Conservation (phyloP, 2,797 vertebrate species). For the Pseudochirops cupreus region DNA sequence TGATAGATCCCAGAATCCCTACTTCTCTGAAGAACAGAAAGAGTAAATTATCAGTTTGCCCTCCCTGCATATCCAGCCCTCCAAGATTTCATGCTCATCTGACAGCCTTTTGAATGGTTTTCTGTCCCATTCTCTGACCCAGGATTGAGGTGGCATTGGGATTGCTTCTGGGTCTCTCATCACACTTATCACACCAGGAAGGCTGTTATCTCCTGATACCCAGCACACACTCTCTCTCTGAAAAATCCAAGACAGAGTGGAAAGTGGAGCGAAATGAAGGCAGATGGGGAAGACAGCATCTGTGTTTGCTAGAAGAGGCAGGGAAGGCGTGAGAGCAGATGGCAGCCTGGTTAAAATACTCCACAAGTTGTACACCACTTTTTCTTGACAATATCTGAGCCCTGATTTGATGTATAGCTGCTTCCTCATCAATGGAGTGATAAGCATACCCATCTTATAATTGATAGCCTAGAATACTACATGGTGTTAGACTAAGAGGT, state of each 20-base stretch:
- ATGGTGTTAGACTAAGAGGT: not conserved
- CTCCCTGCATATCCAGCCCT: not conserved
- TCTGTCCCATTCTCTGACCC: not conserved
- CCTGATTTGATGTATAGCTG: not conserved
- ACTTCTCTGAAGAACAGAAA: not conserved
- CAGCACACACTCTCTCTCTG: not conserved
- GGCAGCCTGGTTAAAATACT: not conserved
- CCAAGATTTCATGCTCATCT: not conserved
- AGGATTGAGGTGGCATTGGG: not conserved
- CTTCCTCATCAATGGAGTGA: not conserved
- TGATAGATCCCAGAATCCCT: not conserved
- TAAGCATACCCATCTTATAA: not conserved
- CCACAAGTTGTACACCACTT: not conserved
- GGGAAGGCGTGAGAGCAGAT: slow-evolving; percentile 13
- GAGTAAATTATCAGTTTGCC: not conserved
- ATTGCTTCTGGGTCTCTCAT: not conserved
- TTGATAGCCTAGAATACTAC: not conserved
- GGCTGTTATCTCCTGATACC: not conserved
- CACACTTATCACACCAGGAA: not conserved
- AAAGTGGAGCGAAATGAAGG: not conserved
- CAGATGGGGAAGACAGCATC: not conserved
- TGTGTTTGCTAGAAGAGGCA: slow-evolving; percentile 13
- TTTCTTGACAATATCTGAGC: slow-evolving; percentile 21
- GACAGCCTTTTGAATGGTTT: not conserved
- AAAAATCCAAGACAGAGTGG: not conserved